Percentiles rank a stretch among this genome's conserved stretches.
Evolutionary conservation across 2,797 vertebrate genomes (phyloP).

Genomic region (Nyctalus aviator): DNA sequence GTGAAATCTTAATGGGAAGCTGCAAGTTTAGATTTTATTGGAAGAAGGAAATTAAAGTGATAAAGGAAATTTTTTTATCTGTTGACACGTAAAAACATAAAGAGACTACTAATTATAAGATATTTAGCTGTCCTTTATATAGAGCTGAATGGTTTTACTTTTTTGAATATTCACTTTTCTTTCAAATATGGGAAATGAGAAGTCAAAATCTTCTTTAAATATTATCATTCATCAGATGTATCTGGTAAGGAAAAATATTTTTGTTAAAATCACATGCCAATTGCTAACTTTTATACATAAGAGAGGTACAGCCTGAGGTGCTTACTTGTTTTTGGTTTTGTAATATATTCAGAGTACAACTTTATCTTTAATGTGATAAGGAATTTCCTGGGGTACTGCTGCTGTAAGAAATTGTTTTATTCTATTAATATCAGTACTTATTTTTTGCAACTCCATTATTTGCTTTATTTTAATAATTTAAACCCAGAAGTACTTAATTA

Average conservation of each 20-base stretch:
- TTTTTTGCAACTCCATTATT: slow-evolving; percentile 3
- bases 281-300: not conserved
- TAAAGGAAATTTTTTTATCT: slow-evolving; percentile 34
- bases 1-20: slow-evolving; percentile 53
- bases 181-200: slow-evolving; percentile 38
- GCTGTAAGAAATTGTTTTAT: slow-evolving; percentile 8
- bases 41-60: slow-evolving; percentile 64
- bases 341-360: not conserved
- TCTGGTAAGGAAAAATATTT: not conserved
- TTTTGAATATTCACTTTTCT: slow-evolving; percentile 22
- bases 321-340: slow-evolving; percentile 43
- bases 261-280: slow-evolving; percentile 1
- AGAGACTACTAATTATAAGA: slow-evolving; percentile 59
- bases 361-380: not conserved
- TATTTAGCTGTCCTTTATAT: slow-evolving; percentile 58
- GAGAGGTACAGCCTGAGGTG: not conserved
- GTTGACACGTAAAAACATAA: slow-evolving; percentile 51
- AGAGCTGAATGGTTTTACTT: slow-evolving; percentile 9
- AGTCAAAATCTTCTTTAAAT: slow-evolving; percentile 33
- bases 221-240: not conserved
- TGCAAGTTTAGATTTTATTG: slow-evolving; percentile 66
- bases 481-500: slow-evolving; percentile 9
- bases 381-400: not conserved
- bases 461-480: slow-evolving; percentile 58
- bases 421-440: not conserved